phyloP scores from a whole-genome alignment of 2,797 vertebrate species.

The Danio kyathit region DNA sequence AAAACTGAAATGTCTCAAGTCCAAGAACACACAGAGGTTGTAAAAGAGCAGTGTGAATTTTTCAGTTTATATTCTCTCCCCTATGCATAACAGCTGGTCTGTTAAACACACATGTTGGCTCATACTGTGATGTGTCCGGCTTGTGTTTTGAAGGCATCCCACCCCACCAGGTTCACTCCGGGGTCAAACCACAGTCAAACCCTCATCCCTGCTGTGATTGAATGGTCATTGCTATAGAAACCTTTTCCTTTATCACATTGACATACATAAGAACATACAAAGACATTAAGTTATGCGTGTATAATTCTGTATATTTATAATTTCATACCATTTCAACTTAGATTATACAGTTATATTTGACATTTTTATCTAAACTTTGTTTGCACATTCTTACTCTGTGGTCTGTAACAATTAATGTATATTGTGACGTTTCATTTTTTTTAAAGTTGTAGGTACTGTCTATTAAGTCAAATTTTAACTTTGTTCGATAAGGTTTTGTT shows the following conservation, averaged over 20 bases:
- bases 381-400: too few relatives aligned
- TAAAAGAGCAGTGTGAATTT: not conserved
- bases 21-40: not conserved
- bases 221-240: constrained; percentile 77
- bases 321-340: too few relatives aligned
- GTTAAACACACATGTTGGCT: constrained; percentile 40
- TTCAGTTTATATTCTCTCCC: constrained; percentile 22
- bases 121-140: constrained; percentile 31
- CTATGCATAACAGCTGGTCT: constrained; percentile 1
- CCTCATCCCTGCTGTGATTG: constrained; percentile 82
- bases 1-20: not conserved
- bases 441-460: too few relatives aligned
- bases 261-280: constrained; percentile 14
- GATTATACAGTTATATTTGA: too few relatives aligned
- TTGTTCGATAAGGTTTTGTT: too few relatives aligned
- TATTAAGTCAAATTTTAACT: too few relatives aligned
- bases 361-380: too few relatives aligned
- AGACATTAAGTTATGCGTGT: not conserved
- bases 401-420: too few relatives aligned
- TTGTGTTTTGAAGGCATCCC: constrained; percentile 50
- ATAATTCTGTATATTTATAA: too few relatives aligned
- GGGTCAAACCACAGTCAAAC: constrained; percentile 64
- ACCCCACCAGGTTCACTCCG: constrained; percentile 46
- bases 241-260: constrained; percentile 63
- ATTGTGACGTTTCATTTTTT: too few relatives aligned